These are phyloP conservation scores for Microcebus ravelobensis DNA, from an alignment of 2,113 vertebrate genomes.

Conservation along the genomic window DNA sequence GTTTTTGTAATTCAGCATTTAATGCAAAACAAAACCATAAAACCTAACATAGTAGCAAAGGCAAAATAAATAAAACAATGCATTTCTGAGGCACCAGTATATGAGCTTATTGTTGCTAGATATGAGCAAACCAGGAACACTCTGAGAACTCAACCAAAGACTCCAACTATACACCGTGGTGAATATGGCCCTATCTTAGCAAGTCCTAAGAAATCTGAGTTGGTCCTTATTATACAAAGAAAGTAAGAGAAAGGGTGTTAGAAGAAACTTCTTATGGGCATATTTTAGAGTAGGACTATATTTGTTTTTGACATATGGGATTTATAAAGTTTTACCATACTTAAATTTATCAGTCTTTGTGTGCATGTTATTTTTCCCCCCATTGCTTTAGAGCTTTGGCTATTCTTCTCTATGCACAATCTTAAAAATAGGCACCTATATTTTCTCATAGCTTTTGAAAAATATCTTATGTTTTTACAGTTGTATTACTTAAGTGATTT, in stretches of 20 bases:
- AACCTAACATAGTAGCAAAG: background rate
- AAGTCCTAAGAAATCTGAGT: background rate
- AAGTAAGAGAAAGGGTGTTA: background rate
- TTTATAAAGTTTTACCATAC: background rate
- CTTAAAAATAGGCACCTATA: background rate
- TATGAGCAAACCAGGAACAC: background rate
- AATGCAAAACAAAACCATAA: constrained; percentile 1
- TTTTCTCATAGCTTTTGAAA: background rate
- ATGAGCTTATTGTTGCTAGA: background rate
- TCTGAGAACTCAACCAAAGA: background rate
- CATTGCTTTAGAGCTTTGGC: background rate
- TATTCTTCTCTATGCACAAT: background rate
- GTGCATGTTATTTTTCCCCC: background rate
- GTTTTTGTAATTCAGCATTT: background rate
- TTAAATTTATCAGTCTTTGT: background rate
- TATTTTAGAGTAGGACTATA: background rate
- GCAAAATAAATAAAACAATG: constrained; percentile 17
- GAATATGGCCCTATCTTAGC: background rate
- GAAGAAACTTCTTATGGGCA: background rate
- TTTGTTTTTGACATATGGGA: background rate
- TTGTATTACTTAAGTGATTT: background rate
- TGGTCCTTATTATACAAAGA: background rate
- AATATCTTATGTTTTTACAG: constrained; percentile 1
- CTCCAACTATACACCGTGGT: too few relatives aligned
- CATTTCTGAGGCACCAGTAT: background rate